Conservation (phyloP, 2,113 vertebrate species). For the Etia nguti region DNA sequence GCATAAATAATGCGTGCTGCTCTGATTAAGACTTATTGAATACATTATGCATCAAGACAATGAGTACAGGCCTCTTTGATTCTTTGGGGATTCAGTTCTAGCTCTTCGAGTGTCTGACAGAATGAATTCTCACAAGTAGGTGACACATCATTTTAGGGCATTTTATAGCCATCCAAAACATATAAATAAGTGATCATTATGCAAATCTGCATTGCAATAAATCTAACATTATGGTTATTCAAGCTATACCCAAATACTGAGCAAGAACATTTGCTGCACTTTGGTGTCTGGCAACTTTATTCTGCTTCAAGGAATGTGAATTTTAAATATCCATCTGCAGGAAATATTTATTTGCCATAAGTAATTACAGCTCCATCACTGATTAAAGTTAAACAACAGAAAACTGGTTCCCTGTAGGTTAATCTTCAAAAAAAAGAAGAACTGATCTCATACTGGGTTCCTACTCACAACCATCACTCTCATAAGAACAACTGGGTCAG, state of each 20-base stretch:
- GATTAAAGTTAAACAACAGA: fast-evolving
- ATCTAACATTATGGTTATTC: background rate
- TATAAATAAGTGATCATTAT: background rate
- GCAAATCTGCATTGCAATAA: background rate
- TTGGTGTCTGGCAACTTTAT: background rate
- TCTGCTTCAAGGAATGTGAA: background rate
- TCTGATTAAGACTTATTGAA: conserved; percentile 12
- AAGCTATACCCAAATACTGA: background rate
- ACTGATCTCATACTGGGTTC: background rate
- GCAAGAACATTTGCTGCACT: background rate
- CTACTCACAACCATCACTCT: background rate
- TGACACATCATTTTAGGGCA: background rate
- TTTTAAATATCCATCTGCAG: background rate
- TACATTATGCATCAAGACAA: background rate
- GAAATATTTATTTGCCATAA: background rate
- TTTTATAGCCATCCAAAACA: background rate
- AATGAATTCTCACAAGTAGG: background rate
- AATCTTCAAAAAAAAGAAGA: background rate
- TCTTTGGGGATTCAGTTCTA: background rate
- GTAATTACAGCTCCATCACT: background rate
- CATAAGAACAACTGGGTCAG: background rate
- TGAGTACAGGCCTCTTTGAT: background rate
- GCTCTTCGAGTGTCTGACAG: background rate
- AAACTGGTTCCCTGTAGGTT: background rate
- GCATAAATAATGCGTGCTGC: background rate